These are phyloP conservation scores for Bombyx huttoni DNA, from an alignment of 2,888 invertebrate species.

Conservation along the genomic window DNA sequence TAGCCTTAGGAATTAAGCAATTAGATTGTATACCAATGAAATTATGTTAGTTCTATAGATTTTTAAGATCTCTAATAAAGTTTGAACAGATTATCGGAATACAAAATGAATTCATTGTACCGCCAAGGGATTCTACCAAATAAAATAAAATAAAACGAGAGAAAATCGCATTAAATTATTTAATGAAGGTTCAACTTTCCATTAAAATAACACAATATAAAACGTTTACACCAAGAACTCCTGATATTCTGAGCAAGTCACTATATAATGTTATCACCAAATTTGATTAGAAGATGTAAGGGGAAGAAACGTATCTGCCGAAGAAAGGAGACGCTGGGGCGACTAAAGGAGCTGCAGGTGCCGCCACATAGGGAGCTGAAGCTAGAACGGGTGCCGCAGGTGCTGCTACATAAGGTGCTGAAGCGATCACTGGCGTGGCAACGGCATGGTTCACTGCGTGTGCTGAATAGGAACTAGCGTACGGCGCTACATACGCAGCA, in stretches of 20 bases:
- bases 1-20: too few species aligned
- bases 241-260: constrained; percentile 54
- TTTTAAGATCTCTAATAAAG: too few species aligned
- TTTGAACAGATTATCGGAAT: too few species aligned
- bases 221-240: background rate
- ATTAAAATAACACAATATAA: background rate
- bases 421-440: constrained; percentile 73
- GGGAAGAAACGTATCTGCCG: constrained; percentile 40
- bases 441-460: constrained; percentile 83
- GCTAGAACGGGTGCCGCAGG: constrained; percentile 57
- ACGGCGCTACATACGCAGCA: constrained; percentile 78
- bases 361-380: constrained; percentile 12
- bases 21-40: too few species aligned
- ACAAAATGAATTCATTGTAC: too few species aligned
- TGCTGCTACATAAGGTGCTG: constrained; percentile 18
- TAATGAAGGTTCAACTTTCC: background rate
- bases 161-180: background rate
- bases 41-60: too few species aligned
- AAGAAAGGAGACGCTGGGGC: constrained; percentile 16
- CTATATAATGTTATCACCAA: constrained; percentile 58
- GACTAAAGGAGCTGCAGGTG: constrained; percentile 18
- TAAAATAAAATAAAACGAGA: background rate
- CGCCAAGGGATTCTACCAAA: too few species aligned
- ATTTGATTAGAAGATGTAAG: constrained; percentile 53
- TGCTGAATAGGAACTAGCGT: constrained; percentile 82